Base-by-base conservation (phyloP, 1,140 invertebrate species). In the Linepithema humile region DNA sequence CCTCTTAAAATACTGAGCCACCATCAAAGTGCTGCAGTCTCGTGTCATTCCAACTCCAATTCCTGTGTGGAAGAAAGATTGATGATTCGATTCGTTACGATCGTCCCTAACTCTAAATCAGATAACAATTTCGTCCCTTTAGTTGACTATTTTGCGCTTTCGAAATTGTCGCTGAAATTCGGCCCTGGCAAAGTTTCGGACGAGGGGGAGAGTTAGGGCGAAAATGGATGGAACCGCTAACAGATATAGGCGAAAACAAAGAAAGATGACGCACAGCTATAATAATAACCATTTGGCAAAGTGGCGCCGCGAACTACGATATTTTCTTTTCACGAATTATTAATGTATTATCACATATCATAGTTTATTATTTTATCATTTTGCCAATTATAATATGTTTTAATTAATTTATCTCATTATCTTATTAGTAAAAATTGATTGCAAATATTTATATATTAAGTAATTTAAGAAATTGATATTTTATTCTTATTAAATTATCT, bases 1-100 rank as follows among this genome's bases (percentile, higher is more conserved):
- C 82, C 97, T 92, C 91, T 98, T 98, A 95, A 98, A 98, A 94
- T 98, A 98, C 91, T 98, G 97, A 3, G 97, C 98, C 64, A 98
- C 97, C 97, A 98, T 98, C 84, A 98, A 93, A 15, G 97, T 98
- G 7, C 97, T 97, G 87, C 97, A 98, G 93, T 98, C 96, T 90
- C 97, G 94, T 15, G 97, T 97, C 93, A 98, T 95, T 60, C 97
- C 97, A 23, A 98, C 97, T 65, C 98, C 98, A 57, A 98, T 95
- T 20, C 97, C 98, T 94, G 96, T 93, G 43, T 95, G 82, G 26
- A 85, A 67, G 59, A 40, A 59, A 73, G 48, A 15, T 10, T 1
- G 12, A 43, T n/a, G 1, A 5, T 7, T 87, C 3, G 45, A 59
- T 26, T 60, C 17, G 15, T 45, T 26, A 3, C 32, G 9, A 17